Conservation (phyloP, 2,113 vertebrate genomes). For the Chlamydotis undulata region DNA sequence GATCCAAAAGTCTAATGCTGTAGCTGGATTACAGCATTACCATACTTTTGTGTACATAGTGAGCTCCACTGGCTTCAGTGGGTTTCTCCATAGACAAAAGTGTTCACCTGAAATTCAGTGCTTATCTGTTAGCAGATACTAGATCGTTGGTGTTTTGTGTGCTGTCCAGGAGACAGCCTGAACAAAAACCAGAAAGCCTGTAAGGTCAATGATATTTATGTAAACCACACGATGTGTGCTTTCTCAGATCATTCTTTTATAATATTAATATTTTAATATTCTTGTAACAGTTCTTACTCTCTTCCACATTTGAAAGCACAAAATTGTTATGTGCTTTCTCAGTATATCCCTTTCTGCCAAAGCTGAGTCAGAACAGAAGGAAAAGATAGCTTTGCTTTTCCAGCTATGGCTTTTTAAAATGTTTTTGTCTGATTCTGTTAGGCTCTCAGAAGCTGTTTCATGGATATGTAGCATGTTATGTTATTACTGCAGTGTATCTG, state of each 20-base stretch:
- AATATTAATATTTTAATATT: not conserved
- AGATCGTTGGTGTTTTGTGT: not conserved
- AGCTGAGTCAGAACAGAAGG: constrained; percentile 18
- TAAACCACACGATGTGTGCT: not conserved
- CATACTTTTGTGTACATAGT: not conserved
- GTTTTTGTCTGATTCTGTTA: constrained; percentile 16
- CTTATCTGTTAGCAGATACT: not conserved
- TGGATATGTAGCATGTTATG: not conserved
- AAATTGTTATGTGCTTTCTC: not conserved
- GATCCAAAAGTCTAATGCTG: not conserved
- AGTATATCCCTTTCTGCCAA: not conserved
- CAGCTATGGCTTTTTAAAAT: not conserved
- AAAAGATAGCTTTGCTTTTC: constrained; percentile 24
- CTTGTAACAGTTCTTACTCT: not conserved
- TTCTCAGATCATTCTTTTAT: not conserved
- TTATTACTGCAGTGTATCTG: not conserved
- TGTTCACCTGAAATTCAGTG: not conserved
- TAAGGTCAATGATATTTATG: not conserved
- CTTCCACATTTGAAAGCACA: not conserved
- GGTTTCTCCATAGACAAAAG: not conserved
- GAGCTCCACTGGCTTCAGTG: not conserved
- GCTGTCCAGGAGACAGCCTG: not conserved
- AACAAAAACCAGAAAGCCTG: not conserved
- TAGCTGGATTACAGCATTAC: not conserved
- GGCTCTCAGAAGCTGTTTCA: not conserved